Conservation (phyloP, 2,113 vertebrate genomes). For the Myxocyprinus asiaticus region DNA sequence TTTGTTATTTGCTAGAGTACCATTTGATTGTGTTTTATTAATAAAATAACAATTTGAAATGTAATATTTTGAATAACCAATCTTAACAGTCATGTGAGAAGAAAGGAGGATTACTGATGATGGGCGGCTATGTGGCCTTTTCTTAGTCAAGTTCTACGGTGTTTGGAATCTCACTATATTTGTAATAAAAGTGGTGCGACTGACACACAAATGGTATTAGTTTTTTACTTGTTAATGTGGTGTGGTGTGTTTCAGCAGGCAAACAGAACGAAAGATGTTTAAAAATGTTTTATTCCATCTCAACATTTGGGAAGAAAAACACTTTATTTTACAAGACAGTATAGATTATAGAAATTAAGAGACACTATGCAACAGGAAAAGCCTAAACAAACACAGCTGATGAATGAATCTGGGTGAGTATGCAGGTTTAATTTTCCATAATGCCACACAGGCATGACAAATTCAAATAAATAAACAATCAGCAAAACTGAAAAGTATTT, state of each 20-base stretch:
- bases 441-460: not conserved
- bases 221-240: not conserved
- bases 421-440: slow-evolving; percentile 37
- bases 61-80: slow-evolving; percentile 68
- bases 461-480: slow-evolving; percentile 75
- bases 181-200: slow-evolving; percentile 77
- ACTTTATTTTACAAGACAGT: slow-evolving; percentile 3
- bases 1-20: slow-evolving; percentile 60
- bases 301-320: not conserved
- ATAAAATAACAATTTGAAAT: slow-evolving; percentile 67
- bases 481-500: slow-evolving; percentile 34
- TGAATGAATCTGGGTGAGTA: not conserved
- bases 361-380: not conserved
- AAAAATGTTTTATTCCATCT: not conserved
- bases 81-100: slow-evolving; percentile 51
- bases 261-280: not conserved
- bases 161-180: slow-evolving; percentile 77
- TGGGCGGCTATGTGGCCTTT: slow-evolving; percentile 57
- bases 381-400: slow-evolving; percentile 39
- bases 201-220: slow-evolving; percentile 48
- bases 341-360: not conserved
- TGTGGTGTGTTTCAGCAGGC: not conserved
- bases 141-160: slow-evolving; percentile 68
- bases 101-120: slow-evolving; percentile 27
- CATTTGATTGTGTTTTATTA: slow-evolving; percentile 64